Conservation (phyloP, 1,140 invertebrate species). For the Sycobia sp. region DNA sequence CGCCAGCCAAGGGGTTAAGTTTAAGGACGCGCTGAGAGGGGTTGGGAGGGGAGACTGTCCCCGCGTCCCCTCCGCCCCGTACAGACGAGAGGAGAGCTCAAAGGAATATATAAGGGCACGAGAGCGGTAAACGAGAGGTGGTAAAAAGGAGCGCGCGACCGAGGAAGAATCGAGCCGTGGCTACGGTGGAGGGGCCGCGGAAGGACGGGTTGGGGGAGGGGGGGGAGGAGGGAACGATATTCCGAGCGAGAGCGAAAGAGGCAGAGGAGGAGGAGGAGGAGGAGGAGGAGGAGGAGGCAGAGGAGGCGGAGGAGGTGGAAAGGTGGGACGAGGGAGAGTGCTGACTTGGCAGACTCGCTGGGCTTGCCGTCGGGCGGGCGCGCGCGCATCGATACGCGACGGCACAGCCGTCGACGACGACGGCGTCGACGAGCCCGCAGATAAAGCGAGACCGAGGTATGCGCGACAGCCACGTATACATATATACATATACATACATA, state of each 20-base stretch:
- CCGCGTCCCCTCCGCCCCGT: too few species aligned
- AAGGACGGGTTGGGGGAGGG: too few species aligned
- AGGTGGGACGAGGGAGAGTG: slow-evolving; percentile 53
- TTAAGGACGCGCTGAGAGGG: slow-evolving; percentile 45
- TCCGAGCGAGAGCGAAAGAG: slow-evolving; percentile 43
- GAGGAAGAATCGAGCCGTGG: background rate
- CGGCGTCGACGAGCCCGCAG: background rate
- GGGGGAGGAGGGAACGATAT: slow-evolving; percentile 25
- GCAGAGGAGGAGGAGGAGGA: slow-evolving; percentile 38
- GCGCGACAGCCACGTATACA: too few species aligned
- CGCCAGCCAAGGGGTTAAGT: slow-evolving; percentile 42
- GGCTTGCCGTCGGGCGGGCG: too few species aligned
- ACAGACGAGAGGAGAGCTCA: too few species aligned
- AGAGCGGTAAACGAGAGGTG: too few species aligned
- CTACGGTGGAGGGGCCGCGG: too few species aligned
- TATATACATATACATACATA: too few species aligned
- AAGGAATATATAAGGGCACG: too few species aligned
- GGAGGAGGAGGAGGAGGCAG: too few species aligned
- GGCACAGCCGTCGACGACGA: slow-evolving; percentile 2
- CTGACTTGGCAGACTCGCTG: slow-evolving; percentile 61
- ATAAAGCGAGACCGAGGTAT: too few species aligned
- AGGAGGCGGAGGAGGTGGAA: slow-evolving; percentile 34
- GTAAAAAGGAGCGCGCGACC: slow-evolving; percentile 20
- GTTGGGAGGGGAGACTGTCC: slow-evolving; percentile 15
- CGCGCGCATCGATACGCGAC: slow-evolving; percentile 60